A percentile compares a stretch with the other conserved stretches of the same genome.
Conservation (phyloP, 2,797 vertebrate species). For the Gastrophryne carolinensis region DNA sequence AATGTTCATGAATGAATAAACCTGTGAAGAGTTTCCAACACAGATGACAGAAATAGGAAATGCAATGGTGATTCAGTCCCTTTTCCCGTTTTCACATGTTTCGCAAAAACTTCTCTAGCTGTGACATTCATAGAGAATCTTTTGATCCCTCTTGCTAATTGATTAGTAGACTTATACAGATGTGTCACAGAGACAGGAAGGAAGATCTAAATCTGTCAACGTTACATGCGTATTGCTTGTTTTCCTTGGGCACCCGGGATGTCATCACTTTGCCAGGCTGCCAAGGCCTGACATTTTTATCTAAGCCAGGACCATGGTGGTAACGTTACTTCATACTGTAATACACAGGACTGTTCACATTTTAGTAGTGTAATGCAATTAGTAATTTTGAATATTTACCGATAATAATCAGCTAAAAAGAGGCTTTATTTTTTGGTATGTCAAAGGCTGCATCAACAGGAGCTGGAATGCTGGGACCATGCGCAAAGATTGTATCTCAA, state of each 20-base stretch:
- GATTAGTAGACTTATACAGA: constrained; percentile 34
- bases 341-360: background rate
- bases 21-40: too few relatives aligned
- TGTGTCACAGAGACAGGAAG: constrained; percentile 45
- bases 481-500: too few relatives aligned
- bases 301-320: background rate
- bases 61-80: background rate
- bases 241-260: constrained; percentile 22
- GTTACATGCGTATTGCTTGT: constrained; percentile 20
- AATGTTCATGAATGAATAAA: too few relatives aligned
- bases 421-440: background rate
- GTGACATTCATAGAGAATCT: constrained; percentile 5
- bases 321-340: background rate
- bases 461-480: too few relatives aligned
- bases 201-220: constrained; percentile 42
- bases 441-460: background rate
- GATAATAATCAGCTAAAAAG: background rate
- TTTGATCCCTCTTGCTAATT: constrained; percentile 14
- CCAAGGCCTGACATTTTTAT: constrained; percentile 26
- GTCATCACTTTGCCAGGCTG: constrained; percentile 22
- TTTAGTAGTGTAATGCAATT: background rate
- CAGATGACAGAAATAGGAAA: background rate
- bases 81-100: constrained; percentile 1
- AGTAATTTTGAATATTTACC: background rate
- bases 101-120: background rate